A percentile compares a stretch with the other conserved stretches of the same genome.
These are phyloP conservation scores for Euclidia mi DNA, from an alignment of 2,888 invertebrate species.

Conservation along the genomic window DNA sequence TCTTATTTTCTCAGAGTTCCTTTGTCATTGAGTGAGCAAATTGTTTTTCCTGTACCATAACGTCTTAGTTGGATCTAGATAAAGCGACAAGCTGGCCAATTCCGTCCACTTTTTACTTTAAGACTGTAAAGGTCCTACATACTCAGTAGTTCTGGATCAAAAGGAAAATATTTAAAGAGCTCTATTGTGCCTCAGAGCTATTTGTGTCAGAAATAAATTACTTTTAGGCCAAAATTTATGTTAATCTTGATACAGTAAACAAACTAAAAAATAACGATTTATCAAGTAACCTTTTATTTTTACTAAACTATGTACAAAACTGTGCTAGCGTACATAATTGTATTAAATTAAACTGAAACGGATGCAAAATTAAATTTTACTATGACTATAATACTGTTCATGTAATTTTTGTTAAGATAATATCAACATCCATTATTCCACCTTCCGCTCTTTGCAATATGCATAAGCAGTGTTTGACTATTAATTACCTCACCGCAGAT, in stretches of 20 bases:
- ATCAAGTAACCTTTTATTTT: too few species aligned
- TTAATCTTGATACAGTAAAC: too few species aligned
- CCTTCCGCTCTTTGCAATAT: slow-evolving; percentile 37
- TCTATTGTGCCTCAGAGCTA: too few species aligned
- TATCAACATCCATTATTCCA: slow-evolving; percentile 42
- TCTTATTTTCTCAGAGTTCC: slow-evolving; percentile 69
- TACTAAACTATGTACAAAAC: too few species aligned
- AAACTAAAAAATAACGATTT: too few species aligned
- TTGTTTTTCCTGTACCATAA: slow-evolving; percentile 76
- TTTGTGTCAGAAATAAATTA: too few species aligned
- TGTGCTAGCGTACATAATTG: too few species aligned
- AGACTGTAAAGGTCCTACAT: neutral
- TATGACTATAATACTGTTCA: too few species aligned
- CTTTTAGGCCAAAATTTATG: too few species aligned
- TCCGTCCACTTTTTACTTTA: slow-evolving; percentile 56
- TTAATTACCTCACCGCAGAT: slow-evolving; percentile 31
- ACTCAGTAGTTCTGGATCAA: neutral
- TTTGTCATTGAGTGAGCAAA: slow-evolving; percentile 79
- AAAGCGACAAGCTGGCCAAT: slow-evolving; percentile 75
- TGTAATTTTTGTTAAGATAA: slow-evolving; percentile 14
- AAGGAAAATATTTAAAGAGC: neutral
- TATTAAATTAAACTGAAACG: too few species aligned
- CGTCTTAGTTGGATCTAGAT: slow-evolving; percentile 75
- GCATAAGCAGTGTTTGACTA: slow-evolving; percentile 29
- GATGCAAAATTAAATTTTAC: too few species aligned